These are phyloP conservation scores for Eurystomus glaucurus DNA, from an alignment of 2,797 vertebrate genomes.

Conservation along the genomic window DNA sequence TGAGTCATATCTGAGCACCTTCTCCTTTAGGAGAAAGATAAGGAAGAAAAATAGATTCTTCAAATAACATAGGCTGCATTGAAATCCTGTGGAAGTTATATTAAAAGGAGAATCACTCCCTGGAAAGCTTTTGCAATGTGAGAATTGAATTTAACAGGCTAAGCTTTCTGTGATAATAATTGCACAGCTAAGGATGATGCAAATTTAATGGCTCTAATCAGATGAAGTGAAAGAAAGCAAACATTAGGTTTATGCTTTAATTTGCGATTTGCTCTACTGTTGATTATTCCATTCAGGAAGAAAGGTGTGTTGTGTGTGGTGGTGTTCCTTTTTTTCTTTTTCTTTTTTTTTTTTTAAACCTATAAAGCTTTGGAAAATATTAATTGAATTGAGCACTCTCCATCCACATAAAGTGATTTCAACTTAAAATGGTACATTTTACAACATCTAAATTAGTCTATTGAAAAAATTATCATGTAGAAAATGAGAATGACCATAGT, in stretches of 20 bases:
- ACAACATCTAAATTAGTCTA: background rate
- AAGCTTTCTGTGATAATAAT: constrained; percentile 28
- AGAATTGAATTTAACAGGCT: constrained; percentile 61
- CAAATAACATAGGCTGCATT: background rate
- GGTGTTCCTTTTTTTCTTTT: accelerated
- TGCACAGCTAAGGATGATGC: constrained; percentile 65
- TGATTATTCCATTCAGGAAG: background rate
- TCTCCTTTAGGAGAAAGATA: background rate
- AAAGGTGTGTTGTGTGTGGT: background rate
- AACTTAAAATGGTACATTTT: background rate
- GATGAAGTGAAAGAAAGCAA: constrained; percentile 66
- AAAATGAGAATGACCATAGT: background rate
- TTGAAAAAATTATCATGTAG: background rate
- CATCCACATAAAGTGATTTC: background rate
- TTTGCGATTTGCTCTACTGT: constrained; percentile 31
- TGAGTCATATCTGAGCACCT: background rate
- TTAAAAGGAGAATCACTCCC: constrained; percentile 30
- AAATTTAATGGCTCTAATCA: constrained; percentile 72
- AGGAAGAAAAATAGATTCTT: constrained; percentile 29
- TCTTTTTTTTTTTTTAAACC: background rate
- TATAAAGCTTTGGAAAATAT: background rate
- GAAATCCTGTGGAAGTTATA: background rate
- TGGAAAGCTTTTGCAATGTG: constrained; percentile 28
- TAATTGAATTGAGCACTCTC: background rate
- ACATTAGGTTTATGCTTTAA: constrained; percentile 57